Conservation (phyloP, 2,888 invertebrate genomes). For the Tenodera sinensis region DNA sequence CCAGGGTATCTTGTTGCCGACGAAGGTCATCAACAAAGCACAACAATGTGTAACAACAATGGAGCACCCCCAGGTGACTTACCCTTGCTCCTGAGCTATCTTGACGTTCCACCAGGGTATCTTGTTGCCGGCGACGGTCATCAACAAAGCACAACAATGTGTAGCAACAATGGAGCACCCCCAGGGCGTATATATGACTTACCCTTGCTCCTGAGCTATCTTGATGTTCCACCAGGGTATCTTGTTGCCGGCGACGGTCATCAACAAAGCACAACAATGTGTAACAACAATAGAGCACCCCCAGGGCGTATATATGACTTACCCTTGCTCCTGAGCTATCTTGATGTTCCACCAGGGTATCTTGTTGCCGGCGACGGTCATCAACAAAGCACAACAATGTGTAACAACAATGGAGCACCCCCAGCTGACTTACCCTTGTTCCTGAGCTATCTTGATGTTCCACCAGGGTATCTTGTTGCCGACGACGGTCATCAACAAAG, state of each 20-base stretch:
- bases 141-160: too few relatives aligned
- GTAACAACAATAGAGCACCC: not conserved
- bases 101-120: constrained; percentile 42
- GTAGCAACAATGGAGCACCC: too few relatives aligned
- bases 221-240: constrained; percentile 45
- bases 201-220: constrained; percentile 45
- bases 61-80: constrained; percentile 22
- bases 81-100: constrained; percentile 45
- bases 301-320: constrained; percentile 21
- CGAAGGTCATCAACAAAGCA: too few relatives aligned
- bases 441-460: constrained; percentile 43
- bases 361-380: too few relatives aligned
- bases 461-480: constrained; percentile 41
- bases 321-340: constrained; percentile 45
- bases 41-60: too few relatives aligned
- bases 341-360: constrained; percentile 42
- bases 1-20: constrained; percentile 26
- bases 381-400: too few relatives aligned
- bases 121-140: too few relatives aligned
- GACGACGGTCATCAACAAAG: not conserved
- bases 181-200: constrained; percentile 32
- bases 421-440: constrained; percentile 41
- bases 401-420: not conserved
- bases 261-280: not conserved
- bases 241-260: constrained; percentile 27